Base-by-base conservation (phyloP, 1,140 invertebrate genomes). In the Drosophila pallidifrons region DNA sequence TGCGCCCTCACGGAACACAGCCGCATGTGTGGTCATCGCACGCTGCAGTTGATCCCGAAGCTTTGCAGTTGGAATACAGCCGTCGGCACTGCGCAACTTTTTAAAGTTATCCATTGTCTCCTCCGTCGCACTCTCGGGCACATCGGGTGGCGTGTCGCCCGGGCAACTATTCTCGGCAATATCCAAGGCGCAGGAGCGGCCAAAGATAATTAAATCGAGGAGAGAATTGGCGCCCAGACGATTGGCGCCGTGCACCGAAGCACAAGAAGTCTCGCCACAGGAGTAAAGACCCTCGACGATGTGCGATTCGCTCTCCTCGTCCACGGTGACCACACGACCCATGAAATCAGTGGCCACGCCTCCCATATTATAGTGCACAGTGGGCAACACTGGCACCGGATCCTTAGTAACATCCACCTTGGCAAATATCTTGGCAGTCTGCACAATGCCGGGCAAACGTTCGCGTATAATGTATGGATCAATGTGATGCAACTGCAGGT, bases 321-420 rank as follows among this genome's bases (percentile, higher is more conserved):
- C 78, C 2, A 89, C 11, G 5, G 79, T 92, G 3, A 88, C 15
- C 10, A 98, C 98, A 94, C 99, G 97, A 74, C 98, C 98, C 81
- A 96, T 96, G 92, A 96, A 99, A 93, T 99, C 99, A 1, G 98
- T 99, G 3, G 98, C 98, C 10, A 98, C 95, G 43, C 98, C 98
- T 30, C 99, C 99, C 99, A 99, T 99, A 85, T 99, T 99, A 93
- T 99, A 99, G 93, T 99, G 99, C 1, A 99, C 98, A 1, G 99
- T 99, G 3, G 99, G 99, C 59, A 99, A 92, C 2, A 99, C 98
- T 1, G 99, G 99, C 72, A 99, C 99, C 1, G 98, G 98, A 83
- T 99, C 98, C 70, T 97, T 95, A 1, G 98, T 99, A 2, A 99
- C 98, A 94, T 99, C 99, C 5, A 99, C 98, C 45, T 98, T 98